phyloP scores from a whole-genome alignment of 2,888 invertebrate genomes.

The Monoplex corrugatus region DNA sequence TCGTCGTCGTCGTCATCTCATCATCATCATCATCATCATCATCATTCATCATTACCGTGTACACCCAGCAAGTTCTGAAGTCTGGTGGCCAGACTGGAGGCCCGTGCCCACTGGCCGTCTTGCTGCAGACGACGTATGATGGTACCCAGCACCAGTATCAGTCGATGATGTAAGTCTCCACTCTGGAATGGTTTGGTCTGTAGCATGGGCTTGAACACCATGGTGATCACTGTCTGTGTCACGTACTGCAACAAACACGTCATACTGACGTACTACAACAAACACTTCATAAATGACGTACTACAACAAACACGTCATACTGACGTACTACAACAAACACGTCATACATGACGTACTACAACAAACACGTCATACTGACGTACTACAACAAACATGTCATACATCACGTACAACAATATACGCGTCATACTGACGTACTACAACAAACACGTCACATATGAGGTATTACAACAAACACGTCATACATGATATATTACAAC shows the following conservation, averaged over 20 bases:
- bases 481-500: too few relatives aligned
- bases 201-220: conserved; percentile 58
- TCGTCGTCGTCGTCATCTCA: background rate
- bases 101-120: conserved; percentile 55
- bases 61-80: conserved; percentile 66
- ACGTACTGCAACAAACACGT: conserved; percentile 22
- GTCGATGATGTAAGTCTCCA: conserved; percentile 60
- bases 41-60: conserved; percentile 61
- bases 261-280: too few relatives aligned
- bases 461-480: too few relatives aligned
- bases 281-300: too few relatives aligned
- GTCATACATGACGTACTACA: too few relatives aligned
- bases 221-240: conserved; percentile 35
- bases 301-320: too few relatives aligned
- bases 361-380: too few relatives aligned
- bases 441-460: too few relatives aligned
- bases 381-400: too few relatives aligned
- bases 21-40: background rate
- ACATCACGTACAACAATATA: too few relatives aligned
- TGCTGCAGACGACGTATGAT: conserved; percentile 57
- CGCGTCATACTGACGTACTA: too few relatives aligned
- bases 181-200: conserved; percentile 51
- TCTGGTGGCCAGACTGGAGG: conserved; percentile 55
- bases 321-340: too few relatives aligned
- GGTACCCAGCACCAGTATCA: conserved; percentile 63